A percentile compares a stretch with the other conserved stretches of the same genome.
Evolutionary conservation across 2,888 invertebrate species (phyloP).

Genomic region (Pristionchus exspectatus): DNA sequence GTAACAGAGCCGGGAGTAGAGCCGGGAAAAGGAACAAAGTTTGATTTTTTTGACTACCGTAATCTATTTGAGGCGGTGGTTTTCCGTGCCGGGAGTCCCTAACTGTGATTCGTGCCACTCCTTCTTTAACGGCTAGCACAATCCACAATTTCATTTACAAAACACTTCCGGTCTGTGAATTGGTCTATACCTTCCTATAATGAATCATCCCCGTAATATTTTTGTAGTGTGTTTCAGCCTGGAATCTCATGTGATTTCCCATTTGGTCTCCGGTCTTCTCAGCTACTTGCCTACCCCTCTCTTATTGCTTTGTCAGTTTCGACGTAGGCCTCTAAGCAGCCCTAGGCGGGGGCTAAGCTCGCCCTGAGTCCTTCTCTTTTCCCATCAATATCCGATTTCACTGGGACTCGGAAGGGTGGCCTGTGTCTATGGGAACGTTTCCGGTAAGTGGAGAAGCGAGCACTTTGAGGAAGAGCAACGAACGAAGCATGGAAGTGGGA

Average conservation of each 20-base stretch:
- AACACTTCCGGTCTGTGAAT: too few species aligned
- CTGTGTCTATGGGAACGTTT: not conserved
- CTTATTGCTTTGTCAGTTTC: not conserved
- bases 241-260: not conserved
- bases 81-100: too few species aligned
- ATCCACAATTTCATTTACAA: too few species aligned
- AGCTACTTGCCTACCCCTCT: not conserved
- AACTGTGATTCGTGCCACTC: too few species aligned
- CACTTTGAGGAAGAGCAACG: not conserved
- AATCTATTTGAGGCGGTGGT: too few species aligned
- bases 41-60: too few species aligned
- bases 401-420: not conserved
- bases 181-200: too few species aligned
- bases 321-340: not conserved
- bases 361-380: not conserved
- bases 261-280: not conserved
- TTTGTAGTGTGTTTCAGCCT: too few species aligned
- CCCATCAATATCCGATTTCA: conserved; percentile 21
- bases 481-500: not conserved
- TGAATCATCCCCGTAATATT: too few species aligned
- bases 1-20: too few species aligned
- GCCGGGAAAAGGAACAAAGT: too few species aligned
- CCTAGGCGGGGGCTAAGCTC: conserved; percentile 15
- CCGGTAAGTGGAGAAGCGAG: not conserved
- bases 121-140: too few species aligned